Conservation (phyloP, 1,140 invertebrate genomes). For the Heliconius hermathena region DNA sequence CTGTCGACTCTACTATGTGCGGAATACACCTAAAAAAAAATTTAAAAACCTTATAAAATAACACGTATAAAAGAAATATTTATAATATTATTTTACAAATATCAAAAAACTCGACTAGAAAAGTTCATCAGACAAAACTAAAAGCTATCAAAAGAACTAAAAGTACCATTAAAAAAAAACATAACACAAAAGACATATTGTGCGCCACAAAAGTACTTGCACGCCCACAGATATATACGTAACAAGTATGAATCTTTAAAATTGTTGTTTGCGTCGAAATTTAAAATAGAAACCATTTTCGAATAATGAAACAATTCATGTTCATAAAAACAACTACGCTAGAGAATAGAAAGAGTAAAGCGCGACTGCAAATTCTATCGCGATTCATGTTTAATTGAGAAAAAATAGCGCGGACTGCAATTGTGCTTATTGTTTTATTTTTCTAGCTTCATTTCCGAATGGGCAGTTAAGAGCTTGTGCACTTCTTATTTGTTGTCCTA, state of each 20-base stretch:
- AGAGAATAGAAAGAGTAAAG: neutral
- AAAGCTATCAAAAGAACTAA: neutral
- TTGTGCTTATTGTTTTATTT: slow-evolving; percentile 23
- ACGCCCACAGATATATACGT: slow-evolving; percentile 26
- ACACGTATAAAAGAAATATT: too few species aligned
- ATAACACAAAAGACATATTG: neutral
- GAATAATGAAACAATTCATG: slow-evolving; percentile 10
- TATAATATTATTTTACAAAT: neutral
- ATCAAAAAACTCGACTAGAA: neutral
- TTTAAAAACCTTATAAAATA: neutral
- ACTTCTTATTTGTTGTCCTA: neutral
- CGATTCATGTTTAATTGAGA: slow-evolving; percentile 26
- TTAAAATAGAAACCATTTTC: slow-evolving; percentile 13
- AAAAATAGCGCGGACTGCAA: slow-evolving; percentile 6
- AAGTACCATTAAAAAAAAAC: neutral
- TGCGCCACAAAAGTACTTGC: neutral
- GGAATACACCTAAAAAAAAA: neutral
- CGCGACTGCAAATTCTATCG: slow-evolving; percentile 44
- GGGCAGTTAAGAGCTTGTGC: slow-evolving; percentile 22
- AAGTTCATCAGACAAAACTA: neutral
- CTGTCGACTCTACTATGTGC: neutral
- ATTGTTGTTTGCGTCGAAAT: neutral
- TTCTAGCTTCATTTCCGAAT: slow-evolving; percentile 22
- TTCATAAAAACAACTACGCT: slow-evolving; percentile 1
- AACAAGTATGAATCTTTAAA: slow-evolving; percentile 16